A percentile compares a stretch with the other conserved stretches of the same genome.
Conservation (phyloP, 2,888 invertebrate genomes). For the Plagodis dolabraria region DNA sequence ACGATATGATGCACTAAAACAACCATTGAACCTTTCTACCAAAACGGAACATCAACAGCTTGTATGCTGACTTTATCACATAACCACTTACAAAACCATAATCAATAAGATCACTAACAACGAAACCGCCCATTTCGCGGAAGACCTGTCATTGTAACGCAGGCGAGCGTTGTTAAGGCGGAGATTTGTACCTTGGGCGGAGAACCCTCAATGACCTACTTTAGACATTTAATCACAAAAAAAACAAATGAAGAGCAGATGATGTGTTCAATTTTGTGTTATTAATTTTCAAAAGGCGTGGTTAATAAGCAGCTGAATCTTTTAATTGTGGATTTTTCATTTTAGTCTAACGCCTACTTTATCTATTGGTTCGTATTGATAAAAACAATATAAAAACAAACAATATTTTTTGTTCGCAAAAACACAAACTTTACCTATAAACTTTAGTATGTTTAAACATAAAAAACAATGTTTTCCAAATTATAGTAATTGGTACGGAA, state of each 20-base stretch:
- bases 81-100: not conserved
- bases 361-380: not conserved
- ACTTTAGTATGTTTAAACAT: no score
- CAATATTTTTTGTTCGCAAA: no score
- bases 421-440: no score
- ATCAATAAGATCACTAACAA: conserved; percentile 41
- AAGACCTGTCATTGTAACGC: conserved; percentile 43
- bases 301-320: conserved; percentile 51
- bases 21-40: no score
- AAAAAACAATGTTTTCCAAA: not conserved
- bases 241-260: conserved; percentile 47
- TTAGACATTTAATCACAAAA: conserved; percentile 14
- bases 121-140: conserved; percentile 44
- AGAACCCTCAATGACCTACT: conserved; percentile 50
- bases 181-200: conserved; percentile 49
- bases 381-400: not conserved
- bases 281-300: conserved; percentile 59
- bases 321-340: conserved; percentile 46
- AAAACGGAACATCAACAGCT: no score
- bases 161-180: conserved; percentile 54
- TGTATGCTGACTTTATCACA: no score
- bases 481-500: not conserved
- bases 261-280: conserved; percentile 53
- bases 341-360: conserved; percentile 23
- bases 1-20: no score